A percentile compares a stretch with the other conserved stretches of the same genome.
Conservation (phyloP, 2,113 vertebrate species). For the Bostrychus sinensis region DNA sequence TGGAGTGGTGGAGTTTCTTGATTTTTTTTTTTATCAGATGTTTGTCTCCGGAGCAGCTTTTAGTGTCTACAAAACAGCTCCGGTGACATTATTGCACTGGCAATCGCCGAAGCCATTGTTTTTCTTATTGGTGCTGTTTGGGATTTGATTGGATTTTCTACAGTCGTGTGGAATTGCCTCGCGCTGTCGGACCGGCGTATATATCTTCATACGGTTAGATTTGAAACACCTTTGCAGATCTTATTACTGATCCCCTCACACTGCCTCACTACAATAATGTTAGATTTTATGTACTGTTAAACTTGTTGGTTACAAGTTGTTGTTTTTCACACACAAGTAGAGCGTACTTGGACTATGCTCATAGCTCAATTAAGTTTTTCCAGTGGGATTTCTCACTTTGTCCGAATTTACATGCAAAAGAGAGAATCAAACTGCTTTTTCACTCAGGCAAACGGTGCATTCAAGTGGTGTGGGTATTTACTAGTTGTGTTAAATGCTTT, state of each 20-base stretch:
- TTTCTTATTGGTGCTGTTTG: slow-evolving; percentile 73
- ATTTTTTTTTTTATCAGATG: slow-evolving; percentile 78
- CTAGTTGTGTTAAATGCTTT: no score
- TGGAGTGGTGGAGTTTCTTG: slow-evolving; percentile 53
- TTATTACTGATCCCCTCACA: slow-evolving; percentile 56
- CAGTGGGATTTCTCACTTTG: background rate
- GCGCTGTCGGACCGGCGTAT: slow-evolving; percentile 33
- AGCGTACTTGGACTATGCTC: background rate
- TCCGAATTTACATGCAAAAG: no score
- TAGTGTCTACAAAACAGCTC: slow-evolving; percentile 71
- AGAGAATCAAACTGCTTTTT: no score
- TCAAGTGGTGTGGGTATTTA: no score
- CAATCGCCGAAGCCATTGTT: slow-evolving; percentile 69
- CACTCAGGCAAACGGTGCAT: no score
- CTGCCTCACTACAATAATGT: slow-evolving; percentile 10
- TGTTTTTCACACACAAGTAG: background rate
- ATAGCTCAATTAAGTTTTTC: background rate
- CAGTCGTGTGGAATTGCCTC: slow-evolving; percentile 66
- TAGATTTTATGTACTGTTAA: slow-evolving; percentile 3
- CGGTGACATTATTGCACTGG: slow-evolving; percentile 70
- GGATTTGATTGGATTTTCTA: slow-evolving; percentile 73
- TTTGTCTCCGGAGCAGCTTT: slow-evolving; percentile 78
- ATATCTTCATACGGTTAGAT: slow-evolving; percentile 52
- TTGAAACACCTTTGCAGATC: slow-evolving; percentile 62
- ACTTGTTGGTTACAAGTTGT: slow-evolving; percentile 5